Evolutionary conservation across 2,888 invertebrate genomes (phyloP).

Genomic region (Acanthopleura granulata): DNA sequence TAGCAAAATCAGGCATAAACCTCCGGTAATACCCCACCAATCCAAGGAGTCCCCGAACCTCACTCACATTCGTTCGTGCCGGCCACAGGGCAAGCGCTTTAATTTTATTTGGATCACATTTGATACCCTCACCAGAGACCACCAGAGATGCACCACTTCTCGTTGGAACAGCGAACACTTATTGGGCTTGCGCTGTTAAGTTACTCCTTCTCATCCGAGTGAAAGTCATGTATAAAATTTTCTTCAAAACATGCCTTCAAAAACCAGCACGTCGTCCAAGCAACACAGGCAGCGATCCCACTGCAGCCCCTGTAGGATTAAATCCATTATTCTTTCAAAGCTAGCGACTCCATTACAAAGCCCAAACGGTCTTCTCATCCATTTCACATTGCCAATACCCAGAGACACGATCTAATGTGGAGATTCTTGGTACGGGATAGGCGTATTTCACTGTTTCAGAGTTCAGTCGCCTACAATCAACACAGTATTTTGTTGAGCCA

Average conservation of each 20-base stretch:
- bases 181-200: slow-evolving; percentile 37
- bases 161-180: slow-evolving; percentile 37
- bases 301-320: slow-evolving; percentile 29
- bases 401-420: slow-evolving; percentile 32
- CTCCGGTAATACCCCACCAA: slow-evolving; percentile 20
- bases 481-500: slow-evolving; percentile 26
- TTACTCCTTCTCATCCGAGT: slow-evolving; percentile 30
- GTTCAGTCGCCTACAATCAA: slow-evolving; percentile 29
- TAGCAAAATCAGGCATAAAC: slow-evolving; percentile 13
- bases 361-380: slow-evolving; percentile 32
- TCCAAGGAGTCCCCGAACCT: slow-evolving; percentile 23
- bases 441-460: slow-evolving; percentile 24
- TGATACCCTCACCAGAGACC: neutral
- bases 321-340: slow-evolving; percentile 40
- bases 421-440: slow-evolving; percentile 28
- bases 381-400: slow-evolving; percentile 45
- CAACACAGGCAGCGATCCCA: slow-evolving; percentile 32
- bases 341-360: slow-evolving; percentile 37
- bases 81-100: neutral
- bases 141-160: slow-evolving; percentile 7
- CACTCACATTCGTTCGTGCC: slow-evolving; percentile 13
- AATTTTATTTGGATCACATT: neutral
- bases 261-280: slow-evolving; percentile 41
- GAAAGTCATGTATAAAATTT: slow-evolving; percentile 32
- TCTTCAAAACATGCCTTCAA: slow-evolving; percentile 28